Evolutionary conservation across 2,888 invertebrate genomes (phyloP), one percentile per base, ranked within the genome.

Genomic region (Microchrysa polita): DNA sequence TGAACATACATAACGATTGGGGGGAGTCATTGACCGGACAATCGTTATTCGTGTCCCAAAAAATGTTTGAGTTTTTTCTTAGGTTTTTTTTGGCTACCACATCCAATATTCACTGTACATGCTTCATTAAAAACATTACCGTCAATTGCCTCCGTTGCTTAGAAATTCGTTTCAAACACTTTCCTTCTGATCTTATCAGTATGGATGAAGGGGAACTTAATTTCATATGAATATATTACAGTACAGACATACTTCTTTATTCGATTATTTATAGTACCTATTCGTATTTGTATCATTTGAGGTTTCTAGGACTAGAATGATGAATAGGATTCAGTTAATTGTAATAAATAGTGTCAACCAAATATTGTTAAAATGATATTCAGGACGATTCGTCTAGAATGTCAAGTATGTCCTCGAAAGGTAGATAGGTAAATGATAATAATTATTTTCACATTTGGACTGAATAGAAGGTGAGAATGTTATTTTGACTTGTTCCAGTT

Each of bases 111-210:
- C 7, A 34, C 7, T 5, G 7, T 7, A 34, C 27, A 34, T 7
- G 27, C n/a, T n/a, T n/a, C n/a, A n/a, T n/a, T n/a, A n/a, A 34
- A 7, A 55, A 18, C 10, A 16, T 4, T 20, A 7, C 55, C 52
- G 14, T 52, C 52, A n/a, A n/a, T 20, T 20, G 55, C 20, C 18
- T 12, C 16, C 16, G 16, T n/a, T n/a, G n/a, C 16, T 20, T 20
- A 14, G 23, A 40, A 63, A 63, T n/a, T 63, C 61, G 61, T 40
- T 63, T 63, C 61, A 1, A 16, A 63, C 12, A n/a, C 40, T 42
- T 40, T 14, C 16, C 16, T 63, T 34, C 27, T 63, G 61, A 63
- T 63, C 61, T 42, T 63, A 63, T 63, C 61, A n/a, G n/a, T n/a
- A 40, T 63, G 34, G 40, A 34, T 40, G 18, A 63, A 55, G 14